A percentile compares a stretch with the other conserved stretches of the same genome.
These are phyloP conservation scores for Dysmachus trigonus DNA, from an alignment of 2,888 invertebrate genomes.

Conservation along the genomic window DNA sequence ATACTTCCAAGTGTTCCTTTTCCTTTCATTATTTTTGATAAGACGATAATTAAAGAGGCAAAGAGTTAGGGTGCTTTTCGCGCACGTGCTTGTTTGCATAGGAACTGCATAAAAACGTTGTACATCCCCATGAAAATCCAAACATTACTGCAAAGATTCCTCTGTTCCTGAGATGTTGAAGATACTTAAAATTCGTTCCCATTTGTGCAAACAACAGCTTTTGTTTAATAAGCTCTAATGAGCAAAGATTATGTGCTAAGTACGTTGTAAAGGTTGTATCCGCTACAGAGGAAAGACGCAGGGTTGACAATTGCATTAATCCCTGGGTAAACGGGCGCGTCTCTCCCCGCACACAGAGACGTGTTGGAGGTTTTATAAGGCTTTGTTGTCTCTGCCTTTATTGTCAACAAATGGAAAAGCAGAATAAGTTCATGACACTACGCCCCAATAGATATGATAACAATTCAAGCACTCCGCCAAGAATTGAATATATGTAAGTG, in stretches of 20 bases:
- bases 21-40: background rate
- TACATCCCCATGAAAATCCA: background rate
- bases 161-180: background rate
- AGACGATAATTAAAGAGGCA: background rate
- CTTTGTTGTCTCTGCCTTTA: slow-evolving; percentile 25
- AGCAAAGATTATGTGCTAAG: slow-evolving; percentile 50
- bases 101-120: background rate
- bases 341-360: background rate
- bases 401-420: slow-evolving; percentile 26
- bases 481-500: slow-evolving; percentile 14
- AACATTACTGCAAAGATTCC: background rate
- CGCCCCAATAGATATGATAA: slow-evolving; percentile 34
- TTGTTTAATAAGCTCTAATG: slow-evolving; percentile 50
- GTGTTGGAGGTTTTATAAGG: slow-evolving; percentile 5
- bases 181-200: slow-evolving; percentile 22
- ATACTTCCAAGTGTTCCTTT: background rate
- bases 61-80: background rate
- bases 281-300: background rate
- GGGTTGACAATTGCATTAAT: slow-evolving; percentile 36
- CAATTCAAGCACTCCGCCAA: slow-evolving; percentile 10
- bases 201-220: slow-evolving; percentile 46
- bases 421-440: slow-evolving; percentile 20
- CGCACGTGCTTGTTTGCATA: background rate
- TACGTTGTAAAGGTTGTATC: slow-evolving; percentile 42
- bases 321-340: background rate